A percentile compares a stretch with the other conserved stretches of the same genome.
phyloP scores from a whole-genome alignment of 2,888 invertebrate species.

The Ptilodon capucinus region DNA sequence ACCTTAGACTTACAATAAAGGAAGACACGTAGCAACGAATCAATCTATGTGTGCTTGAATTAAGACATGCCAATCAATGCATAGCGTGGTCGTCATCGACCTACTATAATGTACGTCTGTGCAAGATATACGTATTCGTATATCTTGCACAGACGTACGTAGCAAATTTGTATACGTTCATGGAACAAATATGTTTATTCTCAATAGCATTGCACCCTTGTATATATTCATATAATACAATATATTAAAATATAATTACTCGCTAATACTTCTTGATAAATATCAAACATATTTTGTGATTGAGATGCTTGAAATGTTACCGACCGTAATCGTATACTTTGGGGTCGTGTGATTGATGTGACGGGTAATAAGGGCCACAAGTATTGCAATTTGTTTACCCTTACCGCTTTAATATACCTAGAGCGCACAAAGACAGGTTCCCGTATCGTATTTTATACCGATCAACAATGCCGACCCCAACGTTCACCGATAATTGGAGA shows the following conservation, averaged over 20 bases:
- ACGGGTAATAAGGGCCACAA: conserved; percentile 78
- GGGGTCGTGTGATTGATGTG: conserved; percentile 79
- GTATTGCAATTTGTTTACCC: conserved; percentile 81
- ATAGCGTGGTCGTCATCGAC: too few species aligned
- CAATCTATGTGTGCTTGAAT: too few species aligned
- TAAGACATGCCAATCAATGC: too few species aligned
- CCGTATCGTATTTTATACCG: conserved; percentile 72
- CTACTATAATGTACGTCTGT: too few species aligned
- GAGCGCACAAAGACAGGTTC: conserved; percentile 59
- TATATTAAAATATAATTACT: not conserved
- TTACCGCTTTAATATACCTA: conserved; percentile 72
- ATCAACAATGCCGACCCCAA: conserved; percentile 68
- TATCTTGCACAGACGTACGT: too few species aligned
- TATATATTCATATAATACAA: too few species aligned
- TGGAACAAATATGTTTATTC: too few species aligned
- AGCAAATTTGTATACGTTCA: too few species aligned
- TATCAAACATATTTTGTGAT: conserved; percentile 20
- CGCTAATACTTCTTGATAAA: not conserved
- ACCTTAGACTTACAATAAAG: too few species aligned
- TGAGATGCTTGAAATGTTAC: conserved; percentile 44
- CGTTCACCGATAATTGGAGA: conserved; percentile 71
- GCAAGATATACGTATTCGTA: too few species aligned
- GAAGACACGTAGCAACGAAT: too few species aligned
- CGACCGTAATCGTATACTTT: conserved; percentile 62
- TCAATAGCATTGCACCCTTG: too few species aligned